These are phyloP conservation scores for Herpetotheres cachinnans DNA, from an alignment of 2,113 vertebrate genomes.

Conservation along the genomic window DNA sequence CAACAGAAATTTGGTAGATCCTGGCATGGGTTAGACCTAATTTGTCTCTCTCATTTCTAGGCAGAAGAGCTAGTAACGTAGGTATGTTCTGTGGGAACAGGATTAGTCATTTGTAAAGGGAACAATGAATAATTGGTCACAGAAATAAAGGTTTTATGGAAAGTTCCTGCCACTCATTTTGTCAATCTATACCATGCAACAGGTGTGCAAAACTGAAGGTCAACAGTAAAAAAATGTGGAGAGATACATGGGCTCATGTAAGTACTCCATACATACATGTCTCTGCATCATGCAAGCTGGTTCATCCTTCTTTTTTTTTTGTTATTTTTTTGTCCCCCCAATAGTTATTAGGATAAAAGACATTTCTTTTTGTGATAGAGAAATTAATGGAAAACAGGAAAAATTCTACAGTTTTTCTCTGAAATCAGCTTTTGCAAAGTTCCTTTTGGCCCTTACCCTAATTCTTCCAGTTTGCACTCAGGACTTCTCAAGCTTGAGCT, in stretches of 20 bases:
- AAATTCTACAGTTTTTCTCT: not conserved
- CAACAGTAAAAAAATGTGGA: not conserved
- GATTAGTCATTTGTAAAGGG: not conserved
- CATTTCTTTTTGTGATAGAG: not conserved
- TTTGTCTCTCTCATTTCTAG: not conserved
- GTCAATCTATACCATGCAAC: not conserved
- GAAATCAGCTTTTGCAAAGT: not conserved
- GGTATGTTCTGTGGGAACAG: not conserved
- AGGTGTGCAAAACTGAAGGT: not conserved
- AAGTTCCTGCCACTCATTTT: not conserved
- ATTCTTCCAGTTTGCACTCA: not conserved
- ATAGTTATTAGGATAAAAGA: not conserved
- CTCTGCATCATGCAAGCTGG: not conserved
- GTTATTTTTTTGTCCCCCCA: too few relatives aligned
- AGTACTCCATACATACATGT: not conserved
- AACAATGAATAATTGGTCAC: not conserved
- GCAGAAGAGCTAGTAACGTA: not conserved
- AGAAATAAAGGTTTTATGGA: not conserved
- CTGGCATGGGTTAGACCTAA: not conserved
- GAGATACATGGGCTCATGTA: not conserved
- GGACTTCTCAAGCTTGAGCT: not conserved
- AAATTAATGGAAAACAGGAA: not conserved
- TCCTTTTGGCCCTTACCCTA: not conserved
- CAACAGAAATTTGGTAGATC: not conserved
- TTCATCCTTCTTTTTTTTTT: not conserved